Conservation (phyloP, 2,888 invertebrate species). For the Amblyjoppa proteus region DNA sequence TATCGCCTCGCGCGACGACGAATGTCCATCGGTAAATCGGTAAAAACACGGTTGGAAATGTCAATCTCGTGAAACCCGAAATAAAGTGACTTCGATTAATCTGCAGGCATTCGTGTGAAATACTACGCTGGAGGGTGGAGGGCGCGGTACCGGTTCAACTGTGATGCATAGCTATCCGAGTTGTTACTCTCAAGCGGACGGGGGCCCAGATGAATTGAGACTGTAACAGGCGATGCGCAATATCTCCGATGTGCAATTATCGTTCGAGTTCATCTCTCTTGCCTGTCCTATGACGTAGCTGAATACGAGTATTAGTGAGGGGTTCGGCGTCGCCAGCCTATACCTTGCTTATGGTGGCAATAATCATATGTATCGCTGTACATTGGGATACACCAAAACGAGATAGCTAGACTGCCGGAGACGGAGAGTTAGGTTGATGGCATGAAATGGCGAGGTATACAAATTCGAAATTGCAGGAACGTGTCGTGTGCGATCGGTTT, state of each 20-base stretch:
- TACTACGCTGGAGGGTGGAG: constrained; percentile 9
- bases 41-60: not conserved
- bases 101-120: constrained; percentile 22
- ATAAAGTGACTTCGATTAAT: constrained; percentile 55
- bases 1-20: not conserved
- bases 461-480: constrained; percentile 62
- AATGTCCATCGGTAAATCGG: not conserved
- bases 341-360: too few relatives aligned
- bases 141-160: not conserved
- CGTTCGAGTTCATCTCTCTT: constrained; percentile 67
- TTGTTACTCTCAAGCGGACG: constrained; percentile 46
- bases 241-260: constrained; percentile 73
- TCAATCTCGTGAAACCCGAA: constrained; percentile 26
- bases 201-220: constrained; percentile 36
- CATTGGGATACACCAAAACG: not conserved
- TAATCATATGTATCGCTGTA: not conserved
- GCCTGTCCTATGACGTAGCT: constrained; percentile 45
- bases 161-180: constrained; percentile 40
- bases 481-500: constrained; percentile 41
- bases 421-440: constrained; percentile 19
- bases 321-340: not conserved
- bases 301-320: not conserved
- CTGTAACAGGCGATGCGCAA: constrained; percentile 67
- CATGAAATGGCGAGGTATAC: constrained; percentile 50
- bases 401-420: constrained; percentile 4